Evolutionary conservation across 1,140 invertebrate species (phyloP), one percentile per base, ranked within the genome.

Genomic region (Neuroterus valhalla): DNA sequence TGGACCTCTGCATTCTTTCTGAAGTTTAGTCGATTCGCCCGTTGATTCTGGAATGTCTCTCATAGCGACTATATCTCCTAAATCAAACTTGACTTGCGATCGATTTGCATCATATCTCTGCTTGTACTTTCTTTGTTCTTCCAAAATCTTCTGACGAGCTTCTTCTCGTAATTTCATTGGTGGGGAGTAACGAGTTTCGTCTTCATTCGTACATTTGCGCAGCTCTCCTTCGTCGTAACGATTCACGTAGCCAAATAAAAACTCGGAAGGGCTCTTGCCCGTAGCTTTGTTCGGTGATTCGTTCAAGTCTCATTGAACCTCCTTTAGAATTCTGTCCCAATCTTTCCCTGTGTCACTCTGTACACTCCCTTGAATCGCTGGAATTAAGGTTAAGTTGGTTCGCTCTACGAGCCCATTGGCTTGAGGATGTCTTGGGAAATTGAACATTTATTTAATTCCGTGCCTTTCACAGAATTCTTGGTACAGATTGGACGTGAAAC

Each of bases 401-500:
- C 80, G 62, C 21, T 84, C 80, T 0, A 84, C 78, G n/a, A n/a
- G n/a, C n/a, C n/a, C n/a, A n/a, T n/a, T n/a, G n/a, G n/a, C n/a
- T n/a, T n/a, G n/a, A n/a, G 87, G 85, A 48, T 81, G 81, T 19
- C 79, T 71, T 10, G 83, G 74, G 0, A 84, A 85, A 69, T 81
- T 87, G 15, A 78, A 26, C 0, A 81, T 78, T 50, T 85, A 81
- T 17, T 76, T 76, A 10, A 89, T 86, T 14, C 76, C 74, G 4
- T 82, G 52, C 14, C 77, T 6, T 5, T 72, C 42, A 23, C 82
- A 82, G 72, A n/a, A n/a, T n/a, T n/a, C n/a, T n/a, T n/a, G n/a
- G n/a, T n/a, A n/a, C n/a, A n/a, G n/a, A n/a, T n/a, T 82, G 1
- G 81, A 74, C 0, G 82, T 85, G 68, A 88, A 88, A 6, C 78